Evolutionary conservation across 2,888 invertebrate genomes (phyloP).

Genomic region (Isoperla grammatica): DNA sequence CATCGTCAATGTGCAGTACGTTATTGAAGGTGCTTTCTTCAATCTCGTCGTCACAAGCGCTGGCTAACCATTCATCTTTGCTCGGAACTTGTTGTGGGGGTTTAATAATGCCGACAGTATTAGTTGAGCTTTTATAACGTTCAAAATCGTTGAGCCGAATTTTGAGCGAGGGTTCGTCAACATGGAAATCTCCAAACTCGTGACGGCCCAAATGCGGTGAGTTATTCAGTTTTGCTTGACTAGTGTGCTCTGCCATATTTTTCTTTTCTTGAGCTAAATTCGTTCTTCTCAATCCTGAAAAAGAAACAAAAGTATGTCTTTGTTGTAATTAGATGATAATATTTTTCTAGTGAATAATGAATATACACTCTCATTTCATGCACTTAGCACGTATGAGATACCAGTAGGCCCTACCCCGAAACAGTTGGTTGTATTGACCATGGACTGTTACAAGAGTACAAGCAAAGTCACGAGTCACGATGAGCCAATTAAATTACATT

Average conservation of each 20-base stretch:
- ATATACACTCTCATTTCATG: too few species aligned
- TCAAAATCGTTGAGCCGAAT: conserved; percentile 5
- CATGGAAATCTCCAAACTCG: conserved; percentile 22
- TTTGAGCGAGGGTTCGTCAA: conserved; percentile 3
- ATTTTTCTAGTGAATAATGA: too few species aligned
- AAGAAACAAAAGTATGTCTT: background rate
- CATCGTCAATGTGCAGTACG: conserved; percentile 12
- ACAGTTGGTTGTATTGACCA: too few species aligned
- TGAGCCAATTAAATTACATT: too few species aligned
- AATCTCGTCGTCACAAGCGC: conserved; percentile 19
- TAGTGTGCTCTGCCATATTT: conserved; percentile 25
- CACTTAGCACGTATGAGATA: too few species aligned
- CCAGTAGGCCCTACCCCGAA: too few species aligned
- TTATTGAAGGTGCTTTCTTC: conserved; percentile 17
- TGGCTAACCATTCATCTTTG: conserved; percentile 20
- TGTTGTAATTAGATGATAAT: too few species aligned
- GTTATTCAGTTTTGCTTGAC: conserved; percentile 9
- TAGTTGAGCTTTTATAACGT: background rate
- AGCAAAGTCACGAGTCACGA: too few species aligned
- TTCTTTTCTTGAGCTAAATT: conserved; percentile 31
- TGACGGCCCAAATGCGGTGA: conserved; percentile 15
- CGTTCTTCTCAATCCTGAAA: conserved; percentile 25
- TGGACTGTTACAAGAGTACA: too few species aligned
- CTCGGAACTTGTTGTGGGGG: background rate
- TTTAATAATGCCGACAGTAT: background rate